Evolutionary conservation across 2,113 vertebrate genomes (phyloP), one percentile per base, ranked within the genome.

Genomic region (Galeopterus variegatus): DNA sequence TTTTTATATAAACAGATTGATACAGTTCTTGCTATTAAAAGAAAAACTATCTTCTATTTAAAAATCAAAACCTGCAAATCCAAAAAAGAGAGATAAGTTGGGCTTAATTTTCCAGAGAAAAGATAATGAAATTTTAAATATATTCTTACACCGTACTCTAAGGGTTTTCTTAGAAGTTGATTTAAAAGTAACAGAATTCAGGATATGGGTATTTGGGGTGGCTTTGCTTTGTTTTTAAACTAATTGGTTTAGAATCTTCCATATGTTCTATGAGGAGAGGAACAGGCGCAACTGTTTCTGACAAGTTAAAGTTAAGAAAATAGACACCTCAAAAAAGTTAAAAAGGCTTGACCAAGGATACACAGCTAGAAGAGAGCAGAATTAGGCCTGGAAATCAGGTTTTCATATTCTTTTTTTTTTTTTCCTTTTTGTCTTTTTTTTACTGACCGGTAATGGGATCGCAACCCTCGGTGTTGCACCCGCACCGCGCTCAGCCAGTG

Each of bases 281-380:
- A 50, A n/a, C 41, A 60, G 1, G 10, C 15, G 18, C 69, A 82
- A 67, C 4, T n/a, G 9, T 86, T 80, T 45, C 7, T n/a, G 33
- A 58, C 10, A 28, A 95, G 72, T 92, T 86, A 94, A 90, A 75
- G 23, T 82, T 60, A 93, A 92, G 6, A 84, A 95, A 91, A 84
- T 3, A 81, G 65, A 67, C 1, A 89, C 12, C 48, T 56, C 17
- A 75, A 67, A 92, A 85, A 62, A 83, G 24, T 23, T 28, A 48
- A 77, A 89, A 73, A 80, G 33, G 4, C 31, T 81, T 67, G n/a
- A 64, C 13, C 31, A 72, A 92, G n/a, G 33, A 73, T 31, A 79
- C 2, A 52, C 23, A 81, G 60, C 41, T 45, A 62, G 19, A 54
- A 41, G 41, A 88, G 26, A 41, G 12, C 24, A 95, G 60, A 82